These are phyloP conservation scores for Siderastrea siderea DNA, from an alignment of 92 coral and sea anemone genomes.

Conservation along the genomic window DNA sequence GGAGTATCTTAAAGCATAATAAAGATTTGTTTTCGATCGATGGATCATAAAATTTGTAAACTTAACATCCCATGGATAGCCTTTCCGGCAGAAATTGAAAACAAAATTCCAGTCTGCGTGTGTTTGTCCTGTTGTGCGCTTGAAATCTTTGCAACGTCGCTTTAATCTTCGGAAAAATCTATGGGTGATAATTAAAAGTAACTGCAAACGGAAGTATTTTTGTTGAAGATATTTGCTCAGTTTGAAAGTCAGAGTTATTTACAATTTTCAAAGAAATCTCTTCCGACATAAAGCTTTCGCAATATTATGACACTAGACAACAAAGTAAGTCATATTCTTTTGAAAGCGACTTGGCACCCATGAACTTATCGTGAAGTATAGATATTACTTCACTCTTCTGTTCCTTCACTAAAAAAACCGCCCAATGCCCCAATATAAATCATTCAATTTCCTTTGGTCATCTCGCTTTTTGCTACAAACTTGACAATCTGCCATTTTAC, in stretches of 20 bases:
- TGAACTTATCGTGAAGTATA: neutral
- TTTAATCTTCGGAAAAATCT: neutral
- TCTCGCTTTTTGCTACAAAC: neutral
- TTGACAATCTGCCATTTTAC: neutral
- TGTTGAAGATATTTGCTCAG: neutral
- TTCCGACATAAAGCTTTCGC: constrained; percentile 14
- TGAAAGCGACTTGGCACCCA: neutral
- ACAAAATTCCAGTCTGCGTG: neutral
- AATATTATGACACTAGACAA: neutral
- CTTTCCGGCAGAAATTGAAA: neutral
- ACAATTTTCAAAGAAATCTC: neutral
- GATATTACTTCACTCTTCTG: neutral
- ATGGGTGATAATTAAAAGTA: neutral
- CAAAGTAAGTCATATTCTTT: neutral
- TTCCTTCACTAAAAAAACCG: neutral
- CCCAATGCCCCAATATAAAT: neutral
- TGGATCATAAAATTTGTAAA: neutral
- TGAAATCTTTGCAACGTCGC: neutral
- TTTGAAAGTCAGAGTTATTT: neutral
- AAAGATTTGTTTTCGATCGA: neutral
- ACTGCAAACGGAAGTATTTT: constrained; percentile 24
- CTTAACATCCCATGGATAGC: neutral
- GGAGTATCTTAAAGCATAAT: neutral
- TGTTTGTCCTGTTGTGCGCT: neutral
- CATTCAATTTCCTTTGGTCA: neutral